phyloP scores from a whole-genome alignment of 2,888 invertebrate genomes.

The Melinaea marsaeus region DNA sequence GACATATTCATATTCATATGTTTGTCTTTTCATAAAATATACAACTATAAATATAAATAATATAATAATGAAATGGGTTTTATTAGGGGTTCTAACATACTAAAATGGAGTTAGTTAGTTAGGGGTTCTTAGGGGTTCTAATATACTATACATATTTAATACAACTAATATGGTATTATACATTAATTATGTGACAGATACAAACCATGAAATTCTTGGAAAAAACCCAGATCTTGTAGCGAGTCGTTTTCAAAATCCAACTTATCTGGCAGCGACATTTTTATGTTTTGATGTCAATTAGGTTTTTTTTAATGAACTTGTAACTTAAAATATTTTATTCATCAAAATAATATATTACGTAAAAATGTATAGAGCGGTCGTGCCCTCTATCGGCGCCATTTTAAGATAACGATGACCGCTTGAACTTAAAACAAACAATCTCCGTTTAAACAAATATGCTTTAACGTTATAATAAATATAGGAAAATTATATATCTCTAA shows the following conservation, averaged over 20 bases:
- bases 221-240: slow-evolving; percentile 17
- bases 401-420: slow-evolving; percentile 22
- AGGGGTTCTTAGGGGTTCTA: no score
- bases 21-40: no score
- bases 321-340: slow-evolving; percentile 8
- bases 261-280: slow-evolving; percentile 19
- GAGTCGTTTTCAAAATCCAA: slow-evolving; percentile 3
- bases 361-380: slow-evolving; percentile 8
- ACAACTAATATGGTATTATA: not conserved
- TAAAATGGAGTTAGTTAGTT: no score
- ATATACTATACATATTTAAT: no score
- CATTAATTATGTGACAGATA: slow-evolving; percentile 8
- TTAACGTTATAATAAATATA: no score
- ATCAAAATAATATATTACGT: slow-evolving; percentile 1
- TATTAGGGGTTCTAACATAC: no score
- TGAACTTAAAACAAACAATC: slow-evolving; percentile 25
- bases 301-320: not conserved
- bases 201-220: slow-evolving; percentile 24
- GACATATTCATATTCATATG: no score
- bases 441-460: not conserved
- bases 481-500: no score
- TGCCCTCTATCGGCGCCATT: slow-evolving; percentile 20
- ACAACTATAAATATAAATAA: no score
- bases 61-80: no score
- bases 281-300: not conserved